Conservation (phyloP, 2,797 vertebrate genomes). For the Sylvilagus floridanus region DNA sequence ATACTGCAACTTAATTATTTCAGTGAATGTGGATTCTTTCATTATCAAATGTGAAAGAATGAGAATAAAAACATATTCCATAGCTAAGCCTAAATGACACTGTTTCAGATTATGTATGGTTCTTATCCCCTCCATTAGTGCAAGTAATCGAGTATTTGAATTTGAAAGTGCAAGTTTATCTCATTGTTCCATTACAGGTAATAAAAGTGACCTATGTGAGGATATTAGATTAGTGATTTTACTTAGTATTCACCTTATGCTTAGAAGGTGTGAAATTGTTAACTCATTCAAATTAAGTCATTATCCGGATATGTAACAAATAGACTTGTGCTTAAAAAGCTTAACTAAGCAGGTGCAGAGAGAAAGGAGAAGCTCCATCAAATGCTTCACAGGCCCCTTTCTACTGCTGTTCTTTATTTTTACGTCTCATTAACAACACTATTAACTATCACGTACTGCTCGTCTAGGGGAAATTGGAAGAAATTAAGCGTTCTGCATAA, state of each 20-base stretch:
- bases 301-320: slow-evolving; percentile 80
- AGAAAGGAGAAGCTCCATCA: slow-evolving; percentile 50
- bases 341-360: slow-evolving; percentile 72
- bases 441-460: slow-evolving; percentile 43
- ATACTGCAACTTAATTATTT: slow-evolving; percentile 40
- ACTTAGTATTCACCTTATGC: slow-evolving; percentile 78
- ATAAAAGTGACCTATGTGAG: slow-evolving; percentile 78
- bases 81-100: slow-evolving; percentile 57
- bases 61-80: slow-evolving; percentile 43
- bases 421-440: slow-evolving; percentile 72
- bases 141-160: slow-evolving; percentile 79
- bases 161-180: slow-evolving; percentile 74
- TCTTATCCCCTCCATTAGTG: slow-evolving; percentile 80
- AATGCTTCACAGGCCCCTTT: slow-evolving; percentile 62
- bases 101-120: slow-evolving; percentile 66
- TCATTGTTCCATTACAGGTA: slow-evolving; percentile 73
- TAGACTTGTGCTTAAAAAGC: slow-evolving; percentile 73
- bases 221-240: slow-evolving; percentile 77
- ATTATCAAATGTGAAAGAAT: slow-evolving; percentile 42
- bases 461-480: neutral
- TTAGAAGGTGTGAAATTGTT: slow-evolving; percentile 83
- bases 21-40: neutral
- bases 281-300: slow-evolving; percentile 79
- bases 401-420: slow-evolving; percentile 57
- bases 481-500: slow-evolving; percentile 61